Evolutionary conservation across 92 coral and sea anemone genomes (phyloP), one percentile per base, ranked within the genome.

Genomic region (Palythoa grandis): DNA sequence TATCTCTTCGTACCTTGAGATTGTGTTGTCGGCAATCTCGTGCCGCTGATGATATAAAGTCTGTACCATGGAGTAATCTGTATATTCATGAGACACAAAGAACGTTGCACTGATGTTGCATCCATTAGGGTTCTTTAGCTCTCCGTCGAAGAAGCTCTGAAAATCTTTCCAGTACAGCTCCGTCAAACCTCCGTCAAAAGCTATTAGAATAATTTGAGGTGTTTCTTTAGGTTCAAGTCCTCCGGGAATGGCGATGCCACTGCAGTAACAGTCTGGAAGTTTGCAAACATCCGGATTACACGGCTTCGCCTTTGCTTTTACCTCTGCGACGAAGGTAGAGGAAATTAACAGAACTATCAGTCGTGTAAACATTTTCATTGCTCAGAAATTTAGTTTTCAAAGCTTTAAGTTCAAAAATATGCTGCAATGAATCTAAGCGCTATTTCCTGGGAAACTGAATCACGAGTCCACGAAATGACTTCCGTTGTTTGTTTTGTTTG

Each of bases 231-330:
- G n/a, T 11, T 88, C 63, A 11, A 93, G 71, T 77, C 88, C 89
- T 13, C 92, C 95, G 15, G 95, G 95, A 48, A 93, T 73, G 15
- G 52, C 23, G 0, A 88, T 86, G 3, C 92, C 93, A 12, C 93
- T 90, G 72, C 95, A 91, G 67, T 84, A 91, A 22, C 95, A 93
- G 38, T 86, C 90, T 2, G 95, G 95, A 16, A 93, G 93, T 67
- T 90, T 90, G 83, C 95, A 93, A 3, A 70, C 61, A 20, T 65
- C 50, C 16, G 90, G 87, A 38, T 52, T 38, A 77, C 92, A 89
- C 47, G 72, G 86, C 70, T 87, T 29, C 20, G 77, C 79, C 25
- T 69, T 47, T 52, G 66, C 14, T 11, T 56, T 47, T 19, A 23
- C 52, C 25, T 43, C 23, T 5, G 5, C 60, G 20, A 10, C 19